Base-by-base conservation (phyloP, 2,888 invertebrate genomes). In the Enchytraeus crypticus region DNA sequence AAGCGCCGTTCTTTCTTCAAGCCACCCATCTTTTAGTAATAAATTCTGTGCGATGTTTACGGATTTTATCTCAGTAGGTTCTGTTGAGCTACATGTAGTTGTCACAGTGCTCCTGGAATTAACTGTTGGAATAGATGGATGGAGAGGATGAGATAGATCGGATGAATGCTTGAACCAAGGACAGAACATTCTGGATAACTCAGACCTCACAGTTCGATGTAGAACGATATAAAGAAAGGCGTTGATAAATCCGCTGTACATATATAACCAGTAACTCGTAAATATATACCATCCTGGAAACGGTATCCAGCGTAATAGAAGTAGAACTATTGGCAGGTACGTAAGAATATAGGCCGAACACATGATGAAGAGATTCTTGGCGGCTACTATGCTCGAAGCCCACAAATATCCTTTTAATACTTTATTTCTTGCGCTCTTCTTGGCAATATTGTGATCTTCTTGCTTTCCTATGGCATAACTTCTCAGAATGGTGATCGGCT, bases 291-390 rank as follows among this genome's bases (percentile, higher is more conserved):
- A 38, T 3, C 11, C n/a, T 5, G 34, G 54, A n/a, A 8, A 34
- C 54, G 29, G 29, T 38, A 33, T 18, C 18, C 38, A 23, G 14
- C 33, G 54, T 8, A 54, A n/a, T 2, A 54, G 33, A n/a, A 54
- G 29, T 5, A 38, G 14, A 26, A 33, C 5, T 18, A 54, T 8
- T 1, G 54, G 54, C 26, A 54, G 54, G 26, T 54, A 54, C 33
- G 38, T 18, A 3, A 14, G 33, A 14, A 23, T 38, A 38, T 54
- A 54, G 54, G 33, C 54, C 26, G 38, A 1, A 38, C 32, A 33
- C 43, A 54, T 34, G n/a, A 38, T 26, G 43, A 54, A 54, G 3
- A 54, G 54, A 34, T 54, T 54, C 54, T 54, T 54, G 38, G 54
- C 54, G 21, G 54, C n/a, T 5, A 27, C 34, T 23, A 54, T 27